Conservation (phyloP, 2,888 invertebrate genomes). For the Idaea aversata region DNA sequence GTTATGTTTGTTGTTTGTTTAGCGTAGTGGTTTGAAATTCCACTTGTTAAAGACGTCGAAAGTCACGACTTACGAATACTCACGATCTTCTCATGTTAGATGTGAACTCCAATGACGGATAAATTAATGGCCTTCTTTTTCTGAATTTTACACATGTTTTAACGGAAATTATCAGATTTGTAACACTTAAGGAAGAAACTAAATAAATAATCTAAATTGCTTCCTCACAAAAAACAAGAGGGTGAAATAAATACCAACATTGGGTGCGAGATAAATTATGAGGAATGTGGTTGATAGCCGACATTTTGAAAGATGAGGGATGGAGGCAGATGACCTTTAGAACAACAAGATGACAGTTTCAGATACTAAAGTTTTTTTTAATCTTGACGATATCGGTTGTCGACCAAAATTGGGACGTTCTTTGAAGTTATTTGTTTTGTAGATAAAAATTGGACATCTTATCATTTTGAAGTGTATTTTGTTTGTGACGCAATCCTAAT, state of each 20-base stretch:
- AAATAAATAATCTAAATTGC: neutral
- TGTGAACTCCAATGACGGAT: neutral
- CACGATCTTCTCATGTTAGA: neutral
- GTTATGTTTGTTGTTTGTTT: neutral
- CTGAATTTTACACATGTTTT: neutral
- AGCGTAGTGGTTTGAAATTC: neutral
- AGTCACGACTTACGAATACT: neutral
- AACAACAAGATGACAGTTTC: neutral
- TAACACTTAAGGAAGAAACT: neutral
- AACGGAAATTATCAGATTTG: neutral
- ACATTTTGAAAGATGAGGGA: neutral
- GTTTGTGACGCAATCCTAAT: neutral
- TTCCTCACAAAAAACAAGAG: neutral
- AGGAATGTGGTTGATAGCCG: neutral
- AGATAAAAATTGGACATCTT: neutral
- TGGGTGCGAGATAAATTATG: neutral
- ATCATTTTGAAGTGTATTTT: neutral
- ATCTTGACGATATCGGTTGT: neutral
- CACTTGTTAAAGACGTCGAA: conserved; percentile 1
- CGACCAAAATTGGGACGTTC: neutral
- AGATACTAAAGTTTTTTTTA: neutral
- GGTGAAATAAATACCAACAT: neutral
- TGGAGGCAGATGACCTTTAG: neutral
- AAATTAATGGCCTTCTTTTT: neutral
- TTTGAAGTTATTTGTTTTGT: neutral